Conservation (phyloP, 2,888 invertebrate species). For the Himalopsyche kuldschensis region DNA sequence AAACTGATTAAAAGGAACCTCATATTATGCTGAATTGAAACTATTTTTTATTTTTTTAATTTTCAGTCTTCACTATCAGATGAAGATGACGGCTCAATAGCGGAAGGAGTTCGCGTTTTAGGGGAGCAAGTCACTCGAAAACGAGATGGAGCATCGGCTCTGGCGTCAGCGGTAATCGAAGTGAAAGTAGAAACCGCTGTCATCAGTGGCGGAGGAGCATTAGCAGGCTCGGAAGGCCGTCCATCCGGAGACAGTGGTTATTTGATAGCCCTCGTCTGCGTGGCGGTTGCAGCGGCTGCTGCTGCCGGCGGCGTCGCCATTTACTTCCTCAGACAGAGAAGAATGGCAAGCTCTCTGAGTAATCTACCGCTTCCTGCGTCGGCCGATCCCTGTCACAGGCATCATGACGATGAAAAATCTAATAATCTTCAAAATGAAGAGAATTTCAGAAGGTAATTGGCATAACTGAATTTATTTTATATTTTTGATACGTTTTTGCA, state of each 20-base stretch:
- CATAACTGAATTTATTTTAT: neutral
- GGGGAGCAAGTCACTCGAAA: constrained; percentile 67
- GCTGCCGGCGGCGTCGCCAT: constrained; percentile 54
- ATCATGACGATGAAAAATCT: constrained; percentile 82
- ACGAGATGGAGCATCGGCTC: constrained; percentile 58
- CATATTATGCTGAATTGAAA: no score
- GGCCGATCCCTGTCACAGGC: constrained; percentile 62
- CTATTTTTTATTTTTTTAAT: constrained; percentile 12
- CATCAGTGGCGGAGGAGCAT: constrained; percentile 57
- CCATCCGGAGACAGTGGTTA: constrained; percentile 46
- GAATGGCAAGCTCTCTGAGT: constrained; percentile 56
- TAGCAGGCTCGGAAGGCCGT: constrained; percentile 19
- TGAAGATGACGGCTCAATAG: constrained; percentile 51
- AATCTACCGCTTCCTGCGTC: constrained; percentile 58
- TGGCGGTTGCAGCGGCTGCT: constrained; percentile 49
- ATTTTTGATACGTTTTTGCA: neutral
- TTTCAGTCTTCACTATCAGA: constrained; percentile 58
- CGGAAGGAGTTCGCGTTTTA: constrained; percentile 61
- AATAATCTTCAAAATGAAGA: constrained; percentile 92
- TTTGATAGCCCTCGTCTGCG: constrained; percentile 51
- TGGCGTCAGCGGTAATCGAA: constrained; percentile 73
- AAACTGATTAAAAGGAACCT: no score
- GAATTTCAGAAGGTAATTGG: constrained; percentile 67
- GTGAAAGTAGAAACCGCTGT: constrained; percentile 76
- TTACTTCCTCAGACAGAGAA: constrained; percentile 61